These are phyloP conservation scores for Myzus persicae DNA, from an alignment of 1,140 invertebrate genomes.

Conservation along the genomic window DNA sequence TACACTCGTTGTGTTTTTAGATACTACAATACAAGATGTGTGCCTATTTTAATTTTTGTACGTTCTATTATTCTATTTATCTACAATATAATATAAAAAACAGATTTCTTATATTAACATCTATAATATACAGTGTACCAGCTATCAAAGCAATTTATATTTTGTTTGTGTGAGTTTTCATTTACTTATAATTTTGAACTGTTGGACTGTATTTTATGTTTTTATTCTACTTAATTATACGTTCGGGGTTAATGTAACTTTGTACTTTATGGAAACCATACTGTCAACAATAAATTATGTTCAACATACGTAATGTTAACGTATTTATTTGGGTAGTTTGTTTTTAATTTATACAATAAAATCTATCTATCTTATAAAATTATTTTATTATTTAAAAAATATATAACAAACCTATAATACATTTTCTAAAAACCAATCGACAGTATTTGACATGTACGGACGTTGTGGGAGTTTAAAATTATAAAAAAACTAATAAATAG, in stretches of 20 bases:
- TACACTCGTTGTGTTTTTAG: neutral
- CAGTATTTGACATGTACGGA: no score
- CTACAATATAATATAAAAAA: neutral
- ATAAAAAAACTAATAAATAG: no score
- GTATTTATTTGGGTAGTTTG: neutral
- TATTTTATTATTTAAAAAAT: no score
- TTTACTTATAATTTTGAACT: neutral
- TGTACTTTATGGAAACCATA: neutral
- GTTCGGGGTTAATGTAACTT: neutral
- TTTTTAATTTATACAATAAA: neutral
- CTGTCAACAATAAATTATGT: neutral
- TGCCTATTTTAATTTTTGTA: neutral
- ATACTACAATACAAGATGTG: neutral
- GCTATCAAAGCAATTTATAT: neutral
- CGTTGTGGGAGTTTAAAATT: no score
- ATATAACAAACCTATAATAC: no score
- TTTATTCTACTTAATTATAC: neutral
- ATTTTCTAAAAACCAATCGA: no score
- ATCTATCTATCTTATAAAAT: no score
- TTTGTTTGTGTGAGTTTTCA: neutral
- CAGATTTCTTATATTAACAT: conserved; percentile 4
- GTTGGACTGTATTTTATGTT: neutral
- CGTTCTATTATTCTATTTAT: neutral
- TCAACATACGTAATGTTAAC: neutral
- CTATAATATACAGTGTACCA: neutral